Base-by-base conservation (phyloP, 64 coral and sea anemone genomes). In the Dendronephthya gigantea region DNA sequence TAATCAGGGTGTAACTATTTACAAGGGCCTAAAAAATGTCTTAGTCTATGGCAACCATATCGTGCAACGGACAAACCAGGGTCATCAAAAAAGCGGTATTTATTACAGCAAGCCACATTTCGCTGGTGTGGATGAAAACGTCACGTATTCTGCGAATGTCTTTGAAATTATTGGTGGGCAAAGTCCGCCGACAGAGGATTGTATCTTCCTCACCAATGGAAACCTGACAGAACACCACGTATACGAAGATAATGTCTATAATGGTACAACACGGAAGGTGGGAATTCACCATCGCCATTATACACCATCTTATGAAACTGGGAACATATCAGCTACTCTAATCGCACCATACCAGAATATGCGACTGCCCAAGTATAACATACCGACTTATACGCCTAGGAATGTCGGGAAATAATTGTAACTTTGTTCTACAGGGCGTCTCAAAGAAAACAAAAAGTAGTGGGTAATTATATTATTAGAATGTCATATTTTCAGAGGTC, bases 31-130 rank as follows among this genome's bases (percentile, higher is more conserved):
- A 2, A 39, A 88, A 75, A 51, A 88, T 36, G 86, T 62, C n/a
- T 15, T 88, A 12, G 40, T 82, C 41, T 88, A 88, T 36, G 86
- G 86, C 23, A 88, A 88, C 56, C 86, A 88, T 34, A 11, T 88
- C 0, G 48, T 82, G 52, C 40, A 81, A 17, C 86, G 68, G 22
- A 87, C 40, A 22, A 81, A 47, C 40, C n/a, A n/a, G n/a, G 39
- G 17, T 5, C 29, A 15, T 7, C 1, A 6, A 45, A 4, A 11
- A 6, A 45, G 11, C 11, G 41, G 4, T 45, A 6, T 45, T 45
- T 6, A 79, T 48, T 11, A 31, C 9, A 10, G 23, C 69, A n/a
- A 87, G 37, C 30, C 39, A 66, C 27, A 79, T 33, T 34, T 15
- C 4, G 35, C 11, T 28, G 86, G 86, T 4, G 35, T 9, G 43